Conservation (phyloP, 2,888 invertebrate species). For the Trilocha varians region DNA sequence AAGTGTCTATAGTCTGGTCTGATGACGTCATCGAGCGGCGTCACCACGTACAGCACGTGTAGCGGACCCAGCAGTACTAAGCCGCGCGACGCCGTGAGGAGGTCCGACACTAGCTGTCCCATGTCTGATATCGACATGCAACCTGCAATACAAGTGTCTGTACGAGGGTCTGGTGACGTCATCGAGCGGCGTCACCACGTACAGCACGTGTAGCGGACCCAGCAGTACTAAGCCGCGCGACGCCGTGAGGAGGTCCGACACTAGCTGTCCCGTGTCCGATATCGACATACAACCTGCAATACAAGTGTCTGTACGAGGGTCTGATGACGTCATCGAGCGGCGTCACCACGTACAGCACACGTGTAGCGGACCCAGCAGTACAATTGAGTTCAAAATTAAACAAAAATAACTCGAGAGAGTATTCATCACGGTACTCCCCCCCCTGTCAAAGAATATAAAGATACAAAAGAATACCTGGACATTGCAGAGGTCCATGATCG, state of each 20-base stretch:
- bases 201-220: conserved; percentile 89
- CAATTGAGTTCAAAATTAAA: no score
- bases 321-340: conserved; percentile 79
- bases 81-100: conserved; percentile 80
- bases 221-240: conserved; percentile 83
- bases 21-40: conserved; percentile 81
- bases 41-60: conserved; percentile 90
- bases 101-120: conserved; percentile 80
- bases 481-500: no score
- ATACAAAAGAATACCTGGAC: no score
- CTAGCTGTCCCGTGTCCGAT: conserved; percentile 78
- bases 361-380: conserved; percentile 87
- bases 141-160: conserved; percentile 57
- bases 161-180: conserved; percentile 69
- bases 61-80: conserved; percentile 86
- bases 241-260: conserved; percentile 81
- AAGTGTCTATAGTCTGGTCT: conserved; percentile 67
- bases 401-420: no score
- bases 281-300: conserved; percentile 85
- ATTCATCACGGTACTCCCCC: no score
- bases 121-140: conserved; percentile 84
- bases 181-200: conserved; percentile 88
- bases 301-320: conserved; percentile 39
- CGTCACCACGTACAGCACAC: conserved; percentile 89
- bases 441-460: no score